Percentiles rank a stretch among this genome's conserved stretches.
Conservation (phyloP, 2,888 invertebrate genomes). For the Teleogryllus oceanicus region DNA sequence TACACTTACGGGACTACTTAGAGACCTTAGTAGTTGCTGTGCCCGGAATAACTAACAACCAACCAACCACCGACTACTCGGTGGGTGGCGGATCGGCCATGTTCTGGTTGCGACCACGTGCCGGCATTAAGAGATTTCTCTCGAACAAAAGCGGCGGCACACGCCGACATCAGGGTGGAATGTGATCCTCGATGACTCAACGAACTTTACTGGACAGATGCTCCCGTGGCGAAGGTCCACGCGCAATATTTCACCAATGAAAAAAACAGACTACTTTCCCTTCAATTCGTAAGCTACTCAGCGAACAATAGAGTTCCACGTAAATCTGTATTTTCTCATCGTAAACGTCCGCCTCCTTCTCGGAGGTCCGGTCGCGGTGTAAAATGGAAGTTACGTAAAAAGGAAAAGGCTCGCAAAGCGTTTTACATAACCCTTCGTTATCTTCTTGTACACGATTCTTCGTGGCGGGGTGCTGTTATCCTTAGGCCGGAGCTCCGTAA, state of each 20-base stretch:
- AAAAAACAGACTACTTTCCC: background rate
- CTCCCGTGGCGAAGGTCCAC: background rate
- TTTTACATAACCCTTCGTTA: no score
- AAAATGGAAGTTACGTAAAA: no score
- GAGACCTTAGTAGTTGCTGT: no score
- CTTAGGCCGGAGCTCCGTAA: no score
- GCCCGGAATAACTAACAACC: no score
- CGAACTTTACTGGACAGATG: background rate
- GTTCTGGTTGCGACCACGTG: background rate
- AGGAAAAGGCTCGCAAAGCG: no score
- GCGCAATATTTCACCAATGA: background rate
- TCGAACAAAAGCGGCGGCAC: background rate
- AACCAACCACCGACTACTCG: background rate
- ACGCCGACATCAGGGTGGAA: background rate
- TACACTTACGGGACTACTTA: no score
- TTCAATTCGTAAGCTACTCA: background rate
- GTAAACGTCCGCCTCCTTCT: no score
- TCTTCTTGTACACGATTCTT: no score
- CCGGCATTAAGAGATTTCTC: slow-evolving; percentile 1
- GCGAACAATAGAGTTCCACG: background rate
- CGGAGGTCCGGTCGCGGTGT: no score
- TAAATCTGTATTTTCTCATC: no score
- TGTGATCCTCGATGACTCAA: slow-evolving; percentile 1
- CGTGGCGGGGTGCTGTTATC: no score
- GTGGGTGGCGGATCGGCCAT: background rate